Base-by-base conservation (phyloP, 2,888 invertebrate genomes). In the Leptothorax acervorum region DNA sequence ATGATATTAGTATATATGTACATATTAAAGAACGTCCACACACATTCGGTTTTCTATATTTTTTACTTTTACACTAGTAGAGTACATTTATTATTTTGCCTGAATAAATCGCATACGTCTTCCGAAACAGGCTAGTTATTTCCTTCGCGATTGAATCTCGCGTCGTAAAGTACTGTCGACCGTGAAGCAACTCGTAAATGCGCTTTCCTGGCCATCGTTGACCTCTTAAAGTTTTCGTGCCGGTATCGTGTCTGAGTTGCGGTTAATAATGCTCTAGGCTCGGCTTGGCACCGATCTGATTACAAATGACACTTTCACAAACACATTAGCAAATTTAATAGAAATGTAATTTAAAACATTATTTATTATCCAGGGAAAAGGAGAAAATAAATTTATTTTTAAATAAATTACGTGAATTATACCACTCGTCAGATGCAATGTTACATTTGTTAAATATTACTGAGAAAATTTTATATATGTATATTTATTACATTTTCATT, bases 121-220 rank as follows among this genome's bases (percentile, higher is more conserved):
- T 60, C 9, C 11, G 71, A 71, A 70, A 79, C 8, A 48, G 35
- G 15, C 79, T 60, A 79, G 79, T 79, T 45, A 78, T 78, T 78
- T 79, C 45, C 57, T 79, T 79, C 45, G 71, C 57, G 71, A 79
- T 79, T 79, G 73, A 79, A 79, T 79, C 79, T 79, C 35, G 23
- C 45, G 31, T 57, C 45, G 71, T 79, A 71, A 79, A 70, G 35
- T 48, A 57, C 57, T 57, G 71, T 79, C 57, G 71, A 70, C 55
- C 23, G 45, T 45, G 18, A 35, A 79, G 71, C 57, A 79, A 71
- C 79, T 79, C 57, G 79, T 71, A 79, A 79, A 71, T 79, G 71
- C 78, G 55, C 71, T 79, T 79, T 71, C 18, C 31, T 71, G 62
- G 51, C n/a, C 55, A 66, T 57, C 55, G 35, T 12, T 63, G 65